phyloP scores from a whole-genome alignment of 2,888 invertebrate genomes.

The Lutraria lutraria region DNA sequence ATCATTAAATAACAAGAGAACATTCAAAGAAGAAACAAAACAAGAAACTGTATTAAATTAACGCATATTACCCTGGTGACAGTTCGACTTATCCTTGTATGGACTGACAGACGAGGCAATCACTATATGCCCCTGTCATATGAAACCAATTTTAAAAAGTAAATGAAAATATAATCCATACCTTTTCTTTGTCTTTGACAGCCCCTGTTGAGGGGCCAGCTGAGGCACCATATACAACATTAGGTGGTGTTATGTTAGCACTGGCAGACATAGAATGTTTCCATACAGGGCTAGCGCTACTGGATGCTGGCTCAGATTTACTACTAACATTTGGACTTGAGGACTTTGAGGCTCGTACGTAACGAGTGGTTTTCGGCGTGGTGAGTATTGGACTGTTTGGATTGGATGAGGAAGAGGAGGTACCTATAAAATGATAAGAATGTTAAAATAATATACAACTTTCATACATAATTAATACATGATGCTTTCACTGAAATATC shows the following conservation, averaged over 20 bases:
- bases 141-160: too few relatives aligned
- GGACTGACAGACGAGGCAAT: too few relatives aligned
- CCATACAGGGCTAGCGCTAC: slow-evolving; percentile 61
- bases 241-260: slow-evolving; percentile 85
- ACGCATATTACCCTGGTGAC: too few relatives aligned
- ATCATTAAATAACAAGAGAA: too few relatives aligned
- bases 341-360: slow-evolving; percentile 63
- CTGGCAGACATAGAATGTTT: slow-evolving; percentile 89
- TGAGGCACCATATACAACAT: slow-evolving; percentile 84
- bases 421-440: slow-evolving; percentile 20
- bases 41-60: too few relatives aligned
- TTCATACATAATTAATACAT: too few relatives aligned
- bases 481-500: too few relatives aligned
- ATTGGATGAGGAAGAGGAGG: slow-evolving; percentile 35
- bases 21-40: too few relatives aligned
- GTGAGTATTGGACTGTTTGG: slow-evolving; percentile 55
- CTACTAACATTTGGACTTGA: slow-evolving; percentile 48
- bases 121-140: too few relatives aligned
- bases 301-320: slow-evolving; percentile 27
- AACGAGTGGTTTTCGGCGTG: slow-evolving; percentile 60
- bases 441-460: not conserved
- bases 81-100: too few relatives aligned
- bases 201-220: slow-evolving; percentile 61
- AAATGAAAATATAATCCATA: too few relatives aligned
- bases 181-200: slow-evolving; percentile 89